These are phyloP conservation scores for Platygyra sinensis DNA, from an alignment of 64 coral and sea anemone species.

Conservation along the genomic window DNA sequence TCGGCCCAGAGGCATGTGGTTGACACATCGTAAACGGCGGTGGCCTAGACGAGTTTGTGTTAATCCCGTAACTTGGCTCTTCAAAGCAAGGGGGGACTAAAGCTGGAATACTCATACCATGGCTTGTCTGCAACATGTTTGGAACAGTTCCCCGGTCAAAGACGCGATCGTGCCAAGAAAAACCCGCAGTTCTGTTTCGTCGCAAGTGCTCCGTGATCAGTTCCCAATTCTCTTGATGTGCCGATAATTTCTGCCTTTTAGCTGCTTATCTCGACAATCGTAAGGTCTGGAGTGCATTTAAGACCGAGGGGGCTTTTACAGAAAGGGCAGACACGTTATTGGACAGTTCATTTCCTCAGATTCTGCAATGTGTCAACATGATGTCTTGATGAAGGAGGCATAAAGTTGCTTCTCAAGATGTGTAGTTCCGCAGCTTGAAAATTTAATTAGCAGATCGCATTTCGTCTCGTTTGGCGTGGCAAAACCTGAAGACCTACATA, in stretches of 20 bases:
- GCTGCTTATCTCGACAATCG: slow-evolving; percentile 40
- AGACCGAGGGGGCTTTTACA: slow-evolving; percentile 26
- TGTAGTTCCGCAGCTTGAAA: slow-evolving; percentile 52
- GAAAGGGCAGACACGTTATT: slow-evolving; percentile 39
- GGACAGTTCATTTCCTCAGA: slow-evolving; percentile 10
- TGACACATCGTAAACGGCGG: slow-evolving; percentile 37
- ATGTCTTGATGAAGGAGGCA: slow-evolving; percentile 62
- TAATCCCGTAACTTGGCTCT: slow-evolving; percentile 61
- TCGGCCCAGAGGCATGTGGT: slow-evolving; percentile 8
- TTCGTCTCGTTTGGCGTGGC: slow-evolving; percentile 61
- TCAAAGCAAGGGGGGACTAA: slow-evolving; percentile 66
- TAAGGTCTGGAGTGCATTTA: slow-evolving; percentile 36
- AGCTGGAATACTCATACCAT: slow-evolving; percentile 58
- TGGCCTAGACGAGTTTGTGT: slow-evolving; percentile 26
- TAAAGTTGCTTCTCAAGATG: slow-evolving; percentile 64
- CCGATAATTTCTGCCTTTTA: slow-evolving; percentile 47
- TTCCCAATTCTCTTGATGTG: slow-evolving; percentile 12
- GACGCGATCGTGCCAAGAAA: not conserved
- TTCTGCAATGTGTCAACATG: slow-evolving; percentile 53
- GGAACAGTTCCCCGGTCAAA: not conserved
- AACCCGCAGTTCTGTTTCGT: not conserved
- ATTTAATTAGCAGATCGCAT: slow-evolving; percentile 75
- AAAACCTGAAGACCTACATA: slow-evolving; percentile 41
- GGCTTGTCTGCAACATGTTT: slow-evolving; percentile 33
- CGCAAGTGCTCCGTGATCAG: not conserved